phyloP scores from a whole-genome alignment of 23 tunicate species.

The Halocynthia aurantium region DNA sequence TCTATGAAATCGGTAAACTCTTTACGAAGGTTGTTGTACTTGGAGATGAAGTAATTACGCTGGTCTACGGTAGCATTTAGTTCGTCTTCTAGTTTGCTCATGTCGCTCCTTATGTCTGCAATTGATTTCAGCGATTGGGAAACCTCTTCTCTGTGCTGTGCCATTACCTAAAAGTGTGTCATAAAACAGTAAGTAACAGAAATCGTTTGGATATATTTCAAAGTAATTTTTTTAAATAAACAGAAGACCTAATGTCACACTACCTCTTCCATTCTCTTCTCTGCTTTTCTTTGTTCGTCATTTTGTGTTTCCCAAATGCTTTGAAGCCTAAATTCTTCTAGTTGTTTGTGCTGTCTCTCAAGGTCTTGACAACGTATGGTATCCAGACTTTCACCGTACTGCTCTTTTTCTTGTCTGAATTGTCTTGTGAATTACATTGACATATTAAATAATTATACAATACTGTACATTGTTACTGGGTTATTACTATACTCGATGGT shows the following conservation, averaged over 20 bases:
- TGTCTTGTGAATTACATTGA: too few species aligned
- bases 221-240: background rate
- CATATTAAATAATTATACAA: too few species aligned
- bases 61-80: conserved; percentile 24
- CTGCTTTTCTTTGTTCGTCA: background rate
- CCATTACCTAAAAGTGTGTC: conserved; percentile 6
- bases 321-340: too few species aligned
- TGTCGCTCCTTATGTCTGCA: conserved; percentile 7
- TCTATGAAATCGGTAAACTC: conserved; percentile 54
- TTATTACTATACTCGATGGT: too few species aligned
- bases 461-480: too few species aligned
- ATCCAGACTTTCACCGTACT: too few species aligned
- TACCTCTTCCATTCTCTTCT: background rate
- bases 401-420: too few species aligned
- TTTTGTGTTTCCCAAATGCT: too few species aligned
- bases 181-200: background rate
- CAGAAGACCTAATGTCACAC: background rate
- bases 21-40: conserved; percentile 26
- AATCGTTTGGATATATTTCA: background rate
- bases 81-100: conserved; percentile 19
- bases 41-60: conserved; percentile 33
- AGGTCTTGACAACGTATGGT: too few species aligned
- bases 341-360: too few species aligned
- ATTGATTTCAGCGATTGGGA: conserved; percentile 7
- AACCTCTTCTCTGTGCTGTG: conserved; percentile 1